Percentiles rank a stretch among this genome's conserved stretches.
phyloP scores from a whole-genome alignment of 2,888 invertebrate species.

The Deroplatys truncata region DNA sequence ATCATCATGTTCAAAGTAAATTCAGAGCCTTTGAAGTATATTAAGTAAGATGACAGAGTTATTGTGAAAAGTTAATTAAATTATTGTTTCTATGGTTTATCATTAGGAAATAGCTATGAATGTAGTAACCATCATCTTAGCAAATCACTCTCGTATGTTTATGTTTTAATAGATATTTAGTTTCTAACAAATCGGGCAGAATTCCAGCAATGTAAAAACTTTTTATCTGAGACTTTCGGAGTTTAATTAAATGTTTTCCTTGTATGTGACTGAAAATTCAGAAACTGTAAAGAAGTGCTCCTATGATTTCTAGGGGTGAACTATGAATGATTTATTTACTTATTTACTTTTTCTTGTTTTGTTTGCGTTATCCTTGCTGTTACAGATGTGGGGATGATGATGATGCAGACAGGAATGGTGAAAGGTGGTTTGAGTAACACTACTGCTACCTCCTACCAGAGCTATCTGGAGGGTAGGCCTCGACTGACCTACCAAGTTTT shows the following conservation, averaged over 20 bases:
- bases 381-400: slow-evolving; percentile 95
- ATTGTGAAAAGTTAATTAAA: too few relatives aligned
- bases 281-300: not conserved
- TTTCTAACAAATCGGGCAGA: not conserved
- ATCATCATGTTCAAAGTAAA: too few relatives aligned
- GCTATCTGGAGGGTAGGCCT: slow-evolving; percentile 75
- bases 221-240: not conserved
- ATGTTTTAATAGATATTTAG: not conserved
- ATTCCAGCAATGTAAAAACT: not conserved
- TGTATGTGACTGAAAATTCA: not conserved
- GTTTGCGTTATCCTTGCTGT: not conserved
- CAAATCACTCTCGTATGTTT: not conserved
- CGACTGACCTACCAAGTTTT: slow-evolving; percentile 31
- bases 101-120: too few relatives aligned
- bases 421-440: slow-evolving; percentile 59
- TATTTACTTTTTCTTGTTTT: slow-evolving; percentile 11
- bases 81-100: too few relatives aligned
- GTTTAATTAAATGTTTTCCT: not conserved
- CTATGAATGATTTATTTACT: not conserved
- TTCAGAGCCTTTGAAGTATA: too few relatives aligned
- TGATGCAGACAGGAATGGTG: slow-evolving; percentile 96
- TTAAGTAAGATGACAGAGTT: too few relatives aligned
- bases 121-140: not conserved
- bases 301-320: not conserved
- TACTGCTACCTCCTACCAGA: slow-evolving; percentile 40